phyloP scores from a whole-genome alignment of 2,888 invertebrate species.

The Machimus atricapillus region DNA sequence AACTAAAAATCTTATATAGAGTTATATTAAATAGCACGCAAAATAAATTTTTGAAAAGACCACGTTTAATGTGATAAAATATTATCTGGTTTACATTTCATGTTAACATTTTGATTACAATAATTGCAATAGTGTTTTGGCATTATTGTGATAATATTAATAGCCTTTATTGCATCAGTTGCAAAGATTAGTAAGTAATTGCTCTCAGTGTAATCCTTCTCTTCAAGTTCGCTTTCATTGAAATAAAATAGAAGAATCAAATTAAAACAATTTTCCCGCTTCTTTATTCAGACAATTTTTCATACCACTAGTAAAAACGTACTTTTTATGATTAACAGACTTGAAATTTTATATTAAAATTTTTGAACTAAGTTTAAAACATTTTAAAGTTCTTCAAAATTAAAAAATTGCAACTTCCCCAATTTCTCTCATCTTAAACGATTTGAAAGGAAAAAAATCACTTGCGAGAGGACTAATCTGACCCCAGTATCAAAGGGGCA shows the following conservation, averaged over 20 bases:
- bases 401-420: not conserved
- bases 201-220: not conserved
- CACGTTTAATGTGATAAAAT: not conserved
- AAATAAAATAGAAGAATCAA: not conserved
- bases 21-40: not conserved
- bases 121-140: not conserved
- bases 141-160: not conserved
- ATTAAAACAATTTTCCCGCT: too few species aligned
- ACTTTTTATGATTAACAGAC: not conserved
- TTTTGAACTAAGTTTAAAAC: not conserved
- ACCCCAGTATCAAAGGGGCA: conserved; percentile 10
- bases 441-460: not conserved
- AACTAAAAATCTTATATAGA: not conserved
- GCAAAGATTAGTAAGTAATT: not conserved
- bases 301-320: too few species aligned
- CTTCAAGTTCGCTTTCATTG: not conserved
- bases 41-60: not conserved
- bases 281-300: too few species aligned
- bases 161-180: not conserved
- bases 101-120: not conserved
- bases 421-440: not conserved
- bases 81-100: not conserved
- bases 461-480: not conserved
- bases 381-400: not conserved
- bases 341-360: not conserved